Conservation (phyloP, 92 coral and sea anemone genomes). For the Scolanthus callimorphus region DNA sequence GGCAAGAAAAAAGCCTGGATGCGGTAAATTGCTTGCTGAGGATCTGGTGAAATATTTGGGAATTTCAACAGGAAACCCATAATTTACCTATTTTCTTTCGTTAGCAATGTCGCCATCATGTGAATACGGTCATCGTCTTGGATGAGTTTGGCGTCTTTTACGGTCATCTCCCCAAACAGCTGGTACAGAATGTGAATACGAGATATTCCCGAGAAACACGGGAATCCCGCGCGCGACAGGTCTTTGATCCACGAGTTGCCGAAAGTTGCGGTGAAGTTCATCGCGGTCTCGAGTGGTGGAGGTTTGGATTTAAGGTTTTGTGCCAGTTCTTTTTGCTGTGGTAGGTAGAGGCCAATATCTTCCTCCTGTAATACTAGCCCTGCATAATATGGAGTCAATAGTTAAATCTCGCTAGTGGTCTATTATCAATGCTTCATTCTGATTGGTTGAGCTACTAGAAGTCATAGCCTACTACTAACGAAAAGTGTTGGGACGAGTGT, state of each 20-base stretch:
- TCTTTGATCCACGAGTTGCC: conserved; percentile 52
- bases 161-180: conserved; percentile 58
- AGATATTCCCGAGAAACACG: conserved; percentile 61
- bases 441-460: too few species aligned
- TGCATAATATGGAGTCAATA: too few species aligned
- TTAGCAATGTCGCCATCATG: conserved; percentile 43
- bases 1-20: too few species aligned
- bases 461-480: too few species aligned
- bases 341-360: conserved; percentile 54
- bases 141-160: conserved; percentile 47
- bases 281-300: conserved; percentile 37
- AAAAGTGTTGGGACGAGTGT: too few species aligned
- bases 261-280: conserved; percentile 42
- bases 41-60: too few species aligned
- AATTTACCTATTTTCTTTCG: conserved; percentile 39
- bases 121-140: conserved; percentile 26
- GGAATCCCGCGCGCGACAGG: conserved; percentile 59
- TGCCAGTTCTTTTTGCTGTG: conserved; percentile 39
- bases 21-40: too few species aligned
- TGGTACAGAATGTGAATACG: conserved; percentile 52
- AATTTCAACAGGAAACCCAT: too few species aligned
- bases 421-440: too few species aligned
- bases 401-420: too few species aligned
- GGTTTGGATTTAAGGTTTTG: conserved; percentile 45
- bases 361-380: conserved; percentile 66